Conservation (phyloP, 2,113 vertebrate species). For the Terrapene triunguis region DNA sequence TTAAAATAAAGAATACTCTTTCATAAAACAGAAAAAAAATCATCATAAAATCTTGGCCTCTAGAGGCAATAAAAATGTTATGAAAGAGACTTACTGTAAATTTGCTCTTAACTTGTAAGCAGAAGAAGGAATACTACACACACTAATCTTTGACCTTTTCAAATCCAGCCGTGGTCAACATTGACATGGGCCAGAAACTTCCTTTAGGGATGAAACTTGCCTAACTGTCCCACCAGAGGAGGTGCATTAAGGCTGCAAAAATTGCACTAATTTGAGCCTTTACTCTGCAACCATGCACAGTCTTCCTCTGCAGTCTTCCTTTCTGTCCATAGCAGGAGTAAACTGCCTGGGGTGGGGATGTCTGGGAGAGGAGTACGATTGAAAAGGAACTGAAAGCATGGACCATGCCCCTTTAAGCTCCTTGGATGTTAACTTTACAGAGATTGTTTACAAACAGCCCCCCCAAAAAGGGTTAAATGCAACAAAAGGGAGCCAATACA, state of each 20-base stretch:
- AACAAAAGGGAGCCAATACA: background rate
- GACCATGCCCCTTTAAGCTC: background rate
- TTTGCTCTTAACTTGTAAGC: background rate
- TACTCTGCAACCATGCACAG: rapidly evolving
- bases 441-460: background rate
- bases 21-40: background rate
- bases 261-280: rapidly evolving
- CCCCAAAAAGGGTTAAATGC: background rate
- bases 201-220: background rate
- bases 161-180: background rate
- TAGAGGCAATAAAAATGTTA: background rate
- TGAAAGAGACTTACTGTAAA: background rate
- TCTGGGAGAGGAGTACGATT: background rate
- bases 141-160: background rate
- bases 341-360: background rate
- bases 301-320: background rate
- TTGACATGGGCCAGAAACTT: background rate
- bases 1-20: background rate
- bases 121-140: background rate
- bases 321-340: rapidly evolving
- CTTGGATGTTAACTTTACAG: background rate
- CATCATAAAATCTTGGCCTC: background rate
- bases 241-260: rapidly evolving
- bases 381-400: background rate
- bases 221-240: background rate